Conservation (phyloP, 2,797 vertebrate species). For the Danio tinwini region DNA sequence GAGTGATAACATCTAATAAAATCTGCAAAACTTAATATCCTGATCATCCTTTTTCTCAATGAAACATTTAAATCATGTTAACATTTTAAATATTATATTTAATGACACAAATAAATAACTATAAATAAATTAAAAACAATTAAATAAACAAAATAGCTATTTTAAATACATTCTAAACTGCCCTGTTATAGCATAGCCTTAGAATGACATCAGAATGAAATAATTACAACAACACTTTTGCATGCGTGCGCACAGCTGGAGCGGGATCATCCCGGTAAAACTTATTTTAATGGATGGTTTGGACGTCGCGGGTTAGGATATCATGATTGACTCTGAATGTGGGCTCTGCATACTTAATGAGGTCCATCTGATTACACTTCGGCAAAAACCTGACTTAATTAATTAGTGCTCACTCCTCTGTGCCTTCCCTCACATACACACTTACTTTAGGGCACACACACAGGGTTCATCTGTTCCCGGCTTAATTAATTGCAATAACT, state of each 20-base stretch:
- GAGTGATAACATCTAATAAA: too few species aligned
- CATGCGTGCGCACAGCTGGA: conserved; percentile 7
- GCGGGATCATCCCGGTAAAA: conserved; percentile 20
- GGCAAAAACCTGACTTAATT: conserved; percentile 59
- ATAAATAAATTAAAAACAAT: not conserved
- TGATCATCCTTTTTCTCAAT: too few species aligned
- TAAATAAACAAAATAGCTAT: too few species aligned
- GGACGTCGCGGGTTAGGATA: conserved; percentile 25
- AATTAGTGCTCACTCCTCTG: conserved; percentile 55
- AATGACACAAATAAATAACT: not conserved
- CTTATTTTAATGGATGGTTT: conserved; percentile 45
- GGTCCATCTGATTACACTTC: conserved; percentile 57
- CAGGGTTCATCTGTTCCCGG: conserved; percentile 32
- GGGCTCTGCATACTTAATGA: conserved; percentile 44
- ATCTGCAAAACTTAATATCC: too few species aligned
- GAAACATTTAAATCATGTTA: too few species aligned
- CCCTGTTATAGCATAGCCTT: conserved; percentile 10
- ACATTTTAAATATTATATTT: too few species aligned
- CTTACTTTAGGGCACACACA: conserved; percentile 40
- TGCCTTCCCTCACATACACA: conserved; percentile 43
- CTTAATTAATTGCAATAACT: conserved; percentile 61
- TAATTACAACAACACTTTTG: conserved; percentile 40
- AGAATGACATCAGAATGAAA: conserved; percentile 22
- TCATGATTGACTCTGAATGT: conserved; percentile 55
- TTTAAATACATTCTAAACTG: not conserved